These are phyloP conservation scores for Agrotis puta DNA, from an alignment of 2,888 invertebrate genomes.

Conservation along the genomic window DNA sequence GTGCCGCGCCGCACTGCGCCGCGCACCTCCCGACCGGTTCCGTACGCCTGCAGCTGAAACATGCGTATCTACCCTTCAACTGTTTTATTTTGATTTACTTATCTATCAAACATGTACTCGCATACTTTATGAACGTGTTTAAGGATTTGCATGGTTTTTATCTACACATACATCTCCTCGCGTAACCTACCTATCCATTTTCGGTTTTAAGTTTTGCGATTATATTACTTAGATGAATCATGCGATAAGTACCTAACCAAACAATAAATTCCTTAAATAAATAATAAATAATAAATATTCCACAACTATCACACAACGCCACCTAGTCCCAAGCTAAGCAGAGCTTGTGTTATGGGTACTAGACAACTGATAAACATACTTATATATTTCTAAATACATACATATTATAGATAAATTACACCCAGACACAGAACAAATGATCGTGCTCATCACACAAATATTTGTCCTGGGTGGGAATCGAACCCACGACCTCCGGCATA, in stretches of 20 bases:
- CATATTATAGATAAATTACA: too few species aligned
- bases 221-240: background rate
- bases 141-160: constrained; percentile 73
- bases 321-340: too few species aligned
- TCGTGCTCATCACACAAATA: too few species aligned
- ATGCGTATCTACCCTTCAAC: constrained; percentile 76
- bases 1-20: constrained; percentile 59
- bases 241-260: background rate
- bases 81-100: constrained; percentile 90
- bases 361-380: too few species aligned
- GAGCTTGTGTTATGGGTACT: too few species aligned
- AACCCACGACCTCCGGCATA: too few species aligned
- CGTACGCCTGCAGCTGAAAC: constrained; percentile 85
- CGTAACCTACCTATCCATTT: constrained; percentile 27
- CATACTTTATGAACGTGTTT: constrained; percentile 75
- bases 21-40: constrained; percentile 84
- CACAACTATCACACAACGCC: too few species aligned
- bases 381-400: too few species aligned
- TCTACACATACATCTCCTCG: constrained; percentile 42
- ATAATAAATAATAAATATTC: too few species aligned
- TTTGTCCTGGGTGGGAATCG: too few species aligned
- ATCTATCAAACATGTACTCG: constrained; percentile 79
- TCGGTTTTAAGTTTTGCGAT: constrained; percentile 23
- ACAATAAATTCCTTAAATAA: background rate
- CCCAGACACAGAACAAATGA: too few species aligned